Percentiles rank a stretch among this genome's conserved stretches.
phyloP scores from a whole-genome alignment of 2,113 vertebrate species.

The Proteles cristata region DNA sequence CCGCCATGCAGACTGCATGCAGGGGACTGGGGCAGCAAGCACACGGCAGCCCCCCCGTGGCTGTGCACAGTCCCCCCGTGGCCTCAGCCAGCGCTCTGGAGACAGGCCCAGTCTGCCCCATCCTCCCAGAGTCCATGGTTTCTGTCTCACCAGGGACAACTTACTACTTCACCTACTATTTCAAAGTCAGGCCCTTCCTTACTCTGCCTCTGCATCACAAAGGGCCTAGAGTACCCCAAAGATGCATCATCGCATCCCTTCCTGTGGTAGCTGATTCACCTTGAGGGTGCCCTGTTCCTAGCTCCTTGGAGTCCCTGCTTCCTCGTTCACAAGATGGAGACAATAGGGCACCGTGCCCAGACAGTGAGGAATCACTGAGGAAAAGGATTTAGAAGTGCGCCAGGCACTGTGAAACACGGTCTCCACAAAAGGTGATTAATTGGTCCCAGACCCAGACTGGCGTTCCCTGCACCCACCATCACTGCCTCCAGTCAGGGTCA shows the following conservation, averaged over 20 bases:
- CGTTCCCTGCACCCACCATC: not conserved
- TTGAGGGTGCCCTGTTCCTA: not conserved
- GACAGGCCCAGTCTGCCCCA: not conserved
- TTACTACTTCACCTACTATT: too few relatives aligned
- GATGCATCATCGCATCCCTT: not conserved
- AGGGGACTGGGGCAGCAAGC: conserved; percentile 69
- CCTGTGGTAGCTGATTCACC: not conserved
- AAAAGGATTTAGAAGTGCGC: rapidly evolving
- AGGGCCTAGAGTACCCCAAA: not conserved
- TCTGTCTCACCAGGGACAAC: conserved; percentile 56
- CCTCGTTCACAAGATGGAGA: not conserved
- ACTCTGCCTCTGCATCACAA: not conserved
- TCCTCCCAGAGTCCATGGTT: not conserved
- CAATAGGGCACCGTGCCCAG: not conserved
- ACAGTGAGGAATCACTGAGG: not conserved
- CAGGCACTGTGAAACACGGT: not conserved
- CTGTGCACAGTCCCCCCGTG: conserved; percentile 1
- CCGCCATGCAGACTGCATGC: conserved; percentile 64
- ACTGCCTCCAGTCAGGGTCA: not conserved
- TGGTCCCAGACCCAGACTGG: not conserved
- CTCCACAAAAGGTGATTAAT: not conserved
- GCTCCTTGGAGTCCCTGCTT: not conserved
- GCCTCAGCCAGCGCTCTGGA: not conserved
- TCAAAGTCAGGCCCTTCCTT: not conserved
- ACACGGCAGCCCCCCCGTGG: conserved; percentile 23